These are phyloP conservation scores for Pristiophorus japonicus DNA, from an alignment of 2,113 vertebrate species.

Conservation along the genomic window DNA sequence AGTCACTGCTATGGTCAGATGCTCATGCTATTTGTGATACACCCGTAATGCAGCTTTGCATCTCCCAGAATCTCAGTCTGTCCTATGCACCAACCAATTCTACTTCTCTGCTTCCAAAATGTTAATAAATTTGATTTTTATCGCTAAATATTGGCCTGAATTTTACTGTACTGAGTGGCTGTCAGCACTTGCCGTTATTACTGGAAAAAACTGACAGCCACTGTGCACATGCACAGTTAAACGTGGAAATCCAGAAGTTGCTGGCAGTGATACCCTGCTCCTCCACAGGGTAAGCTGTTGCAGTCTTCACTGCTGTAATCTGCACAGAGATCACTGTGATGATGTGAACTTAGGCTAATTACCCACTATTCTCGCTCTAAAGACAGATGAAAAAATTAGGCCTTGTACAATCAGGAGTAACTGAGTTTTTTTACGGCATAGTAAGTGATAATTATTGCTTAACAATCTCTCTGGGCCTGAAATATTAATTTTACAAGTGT, in stretches of 20 bases:
- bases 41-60: no score
- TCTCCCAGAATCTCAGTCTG: not conserved
- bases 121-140: not conserved
- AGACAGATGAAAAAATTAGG: not conserved
- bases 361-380: not conserved
- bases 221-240: no score
- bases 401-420: not conserved
- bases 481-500: not conserved
- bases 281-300: not conserved
- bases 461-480: not conserved
- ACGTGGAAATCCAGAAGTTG: not conserved
- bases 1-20: not conserved
- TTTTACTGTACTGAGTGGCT: not conserved
- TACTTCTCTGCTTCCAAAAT: not conserved
- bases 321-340: not conserved
- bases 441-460: not conserved
- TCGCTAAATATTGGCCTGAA: not conserved
- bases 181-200: not conserved
- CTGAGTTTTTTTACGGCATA: not conserved
- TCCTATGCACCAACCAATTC: not conserved
- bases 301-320: not conserved
- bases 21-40: not conserved
- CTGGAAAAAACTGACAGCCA: not conserved
- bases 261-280: not conserved
- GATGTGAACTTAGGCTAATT: not conserved